Evolutionary conservation across 2,113 vertebrate species (phyloP), one percentile per base, ranked within the genome.

Genomic region (Bubo blakistoni): DNA sequence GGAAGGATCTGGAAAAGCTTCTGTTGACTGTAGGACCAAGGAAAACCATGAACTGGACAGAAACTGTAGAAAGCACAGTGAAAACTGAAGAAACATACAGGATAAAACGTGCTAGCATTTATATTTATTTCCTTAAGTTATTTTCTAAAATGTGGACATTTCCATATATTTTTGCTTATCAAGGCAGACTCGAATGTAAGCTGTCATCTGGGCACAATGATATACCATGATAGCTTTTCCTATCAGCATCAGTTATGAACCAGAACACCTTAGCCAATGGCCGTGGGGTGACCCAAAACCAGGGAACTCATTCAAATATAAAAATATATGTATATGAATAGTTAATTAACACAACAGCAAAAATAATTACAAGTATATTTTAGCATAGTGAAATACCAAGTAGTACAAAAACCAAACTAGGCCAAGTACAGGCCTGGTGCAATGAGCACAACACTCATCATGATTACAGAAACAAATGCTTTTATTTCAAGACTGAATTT

Each of bases 181-280:
- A 79, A 78, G 18, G 14, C 44, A 89, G 61, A 44, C 8, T 73
- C 19, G 2, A 74, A 80, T 47, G 19, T n/a, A 94, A 92, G n/a
- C n/a, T 58, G 19, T 36, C 36, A 67, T 26, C 47, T 65, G 40
- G 44, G 84, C 34, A 73, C 26, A 84, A 57, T 0, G 0, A 47
- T 6, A 17, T 30, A 79, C 67, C 52, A 38, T 6, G 36, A 76
- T 34, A 71, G 34, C 32, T 70, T 67, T n/a, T 80, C 59, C 72
- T 49, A 13, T 36, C 24, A 58, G 72, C 32, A 78, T 30, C 42
- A 47, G 14, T 63, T 57, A 84, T 10, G 16, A 79, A 76, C 29
- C 40, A 36, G 40, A 81, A 81, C 0, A 0, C 8, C 71, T 57
- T 15, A 87, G 27, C 25, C 62, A 88, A 25, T 0, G 0, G 16